Evolutionary conservation across 1,140 invertebrate species (phyloP).

Genomic region (Procambarus clarkii): DNA sequence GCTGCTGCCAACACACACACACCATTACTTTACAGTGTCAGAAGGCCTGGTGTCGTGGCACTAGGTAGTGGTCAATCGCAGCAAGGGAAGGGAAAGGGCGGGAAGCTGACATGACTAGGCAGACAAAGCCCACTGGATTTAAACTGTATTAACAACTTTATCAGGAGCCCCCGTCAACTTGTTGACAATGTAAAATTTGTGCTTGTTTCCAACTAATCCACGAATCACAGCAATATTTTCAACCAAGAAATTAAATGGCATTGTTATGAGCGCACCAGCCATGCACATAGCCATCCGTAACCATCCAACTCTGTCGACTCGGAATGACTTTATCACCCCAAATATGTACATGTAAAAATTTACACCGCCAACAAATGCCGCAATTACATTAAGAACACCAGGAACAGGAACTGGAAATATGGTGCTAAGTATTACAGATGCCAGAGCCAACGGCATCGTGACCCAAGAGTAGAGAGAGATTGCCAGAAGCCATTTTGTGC

Average conservation of each 20-base stretch:
- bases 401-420: conserved; percentile 92
- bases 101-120: conserved; percentile 60
- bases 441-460: conserved; percentile 93
- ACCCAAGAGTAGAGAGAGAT: conserved; percentile 97
- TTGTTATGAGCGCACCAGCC: conserved; percentile 88
- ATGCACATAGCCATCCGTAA: conserved; percentile 88
- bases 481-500: conserved; percentile 82
- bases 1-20: not conserved
- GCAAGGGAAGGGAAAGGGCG: conserved; percentile 27
- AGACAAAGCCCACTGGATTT: conserved; percentile 31
- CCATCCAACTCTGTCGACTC: conserved; percentile 88
- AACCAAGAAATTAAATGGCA: conserved; percentile 93
- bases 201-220: conserved; percentile 93
- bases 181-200: conserved; percentile 96
- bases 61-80: conserved; percentile 36
- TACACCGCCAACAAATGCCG: conserved; percentile 91
- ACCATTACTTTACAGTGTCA: not conserved
- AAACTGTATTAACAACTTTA: conserved; percentile 64
- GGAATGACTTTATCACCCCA: conserved; percentile 96
- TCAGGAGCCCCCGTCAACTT: conserved; percentile 78
- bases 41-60: conserved; percentile 13
- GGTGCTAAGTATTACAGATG: conserved; percentile 89
- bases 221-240: conserved; percentile 96
- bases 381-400: conserved; percentile 87
- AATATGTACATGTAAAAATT: conserved; percentile 98